phyloP scores from a whole-genome alignment of 2,888 invertebrate genomes.

The Pristionchus mayeri region DNA sequence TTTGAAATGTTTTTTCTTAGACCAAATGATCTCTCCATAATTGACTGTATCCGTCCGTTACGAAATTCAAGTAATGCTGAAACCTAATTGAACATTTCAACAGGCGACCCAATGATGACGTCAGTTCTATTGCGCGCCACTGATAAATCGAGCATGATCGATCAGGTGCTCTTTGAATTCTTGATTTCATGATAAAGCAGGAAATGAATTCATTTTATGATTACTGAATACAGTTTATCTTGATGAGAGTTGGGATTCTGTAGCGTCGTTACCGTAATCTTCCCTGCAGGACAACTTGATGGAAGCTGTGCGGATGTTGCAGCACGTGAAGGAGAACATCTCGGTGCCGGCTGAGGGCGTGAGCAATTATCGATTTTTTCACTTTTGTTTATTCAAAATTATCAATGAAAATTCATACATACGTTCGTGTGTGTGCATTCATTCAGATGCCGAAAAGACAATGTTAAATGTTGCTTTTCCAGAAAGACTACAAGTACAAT shows the following conservation, averaged over 20 bases:
- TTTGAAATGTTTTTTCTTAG: no score
- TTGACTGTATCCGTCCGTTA: no score
- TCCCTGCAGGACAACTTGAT: slow-evolving; percentile 57
- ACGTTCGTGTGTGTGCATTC: background rate
- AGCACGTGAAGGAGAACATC: slow-evolving; percentile 39
- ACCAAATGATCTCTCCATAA: no score
- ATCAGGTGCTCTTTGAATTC: background rate
- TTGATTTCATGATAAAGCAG: no score
- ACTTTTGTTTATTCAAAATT: no score
- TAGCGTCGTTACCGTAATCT: no score
- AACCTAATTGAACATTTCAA: no score
- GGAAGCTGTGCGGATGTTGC: slow-evolving; percentile 63
- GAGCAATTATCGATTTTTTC: background rate
- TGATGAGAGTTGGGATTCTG: no score
- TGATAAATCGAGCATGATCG: slow-evolving; percentile 71
- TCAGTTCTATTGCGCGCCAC: slow-evolving; percentile 69
- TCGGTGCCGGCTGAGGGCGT: slow-evolving; percentile 2
- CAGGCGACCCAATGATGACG: slow-evolving; percentile 74
- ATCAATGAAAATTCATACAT: no score
- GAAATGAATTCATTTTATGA: no score
- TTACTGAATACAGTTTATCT: no score
- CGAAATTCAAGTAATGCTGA: no score
- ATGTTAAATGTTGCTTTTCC: background rate
- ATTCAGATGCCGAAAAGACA: background rate
- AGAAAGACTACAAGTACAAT: slow-evolving; percentile 48